Evolutionary conservation across 2,113 vertebrate genomes (phyloP).

Genomic region (Clarias magur): DNA sequence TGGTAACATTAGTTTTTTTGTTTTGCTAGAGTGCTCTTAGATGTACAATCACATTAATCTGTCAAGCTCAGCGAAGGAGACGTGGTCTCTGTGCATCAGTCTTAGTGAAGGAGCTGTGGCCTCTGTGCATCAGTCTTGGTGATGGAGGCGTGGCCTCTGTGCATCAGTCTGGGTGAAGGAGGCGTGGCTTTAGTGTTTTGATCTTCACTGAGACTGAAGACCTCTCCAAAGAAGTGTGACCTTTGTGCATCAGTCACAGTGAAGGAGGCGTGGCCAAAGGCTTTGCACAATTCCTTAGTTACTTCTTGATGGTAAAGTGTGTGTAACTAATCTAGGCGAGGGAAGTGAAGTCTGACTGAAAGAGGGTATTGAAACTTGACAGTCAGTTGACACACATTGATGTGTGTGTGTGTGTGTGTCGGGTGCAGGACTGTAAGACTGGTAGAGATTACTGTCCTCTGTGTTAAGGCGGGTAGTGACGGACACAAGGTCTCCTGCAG

Average conservation of each 20-base stretch:
- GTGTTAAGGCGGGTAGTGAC: neutral
- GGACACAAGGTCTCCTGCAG: conserved; percentile 31
- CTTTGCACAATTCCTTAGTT: neutral
- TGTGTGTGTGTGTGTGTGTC: neutral
- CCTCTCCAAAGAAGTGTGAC: too few species aligned
- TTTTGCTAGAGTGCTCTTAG: neutral
- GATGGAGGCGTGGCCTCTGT: neutral
- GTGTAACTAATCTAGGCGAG: neutral
- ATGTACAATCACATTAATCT: neutral
- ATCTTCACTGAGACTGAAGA: neutral
- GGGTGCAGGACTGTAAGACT: neutral
- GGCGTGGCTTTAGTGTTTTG: neutral
- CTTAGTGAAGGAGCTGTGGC: neutral
- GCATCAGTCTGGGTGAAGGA: neutral
- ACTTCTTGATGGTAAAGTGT: neutral
- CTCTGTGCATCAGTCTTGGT: neutral
- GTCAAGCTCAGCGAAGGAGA: too few species aligned
- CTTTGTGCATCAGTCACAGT: neutral
- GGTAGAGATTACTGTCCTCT: conserved; percentile 2
- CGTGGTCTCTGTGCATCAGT: too few species aligned
- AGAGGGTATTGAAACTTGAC: neutral
- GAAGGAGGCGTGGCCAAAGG: neutral
- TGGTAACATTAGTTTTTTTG: neutral
- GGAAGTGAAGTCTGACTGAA: neutral
- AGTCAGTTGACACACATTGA: neutral